Conservation (phyloP, 2,888 invertebrate species). For the Leptothorax acervorum region DNA sequence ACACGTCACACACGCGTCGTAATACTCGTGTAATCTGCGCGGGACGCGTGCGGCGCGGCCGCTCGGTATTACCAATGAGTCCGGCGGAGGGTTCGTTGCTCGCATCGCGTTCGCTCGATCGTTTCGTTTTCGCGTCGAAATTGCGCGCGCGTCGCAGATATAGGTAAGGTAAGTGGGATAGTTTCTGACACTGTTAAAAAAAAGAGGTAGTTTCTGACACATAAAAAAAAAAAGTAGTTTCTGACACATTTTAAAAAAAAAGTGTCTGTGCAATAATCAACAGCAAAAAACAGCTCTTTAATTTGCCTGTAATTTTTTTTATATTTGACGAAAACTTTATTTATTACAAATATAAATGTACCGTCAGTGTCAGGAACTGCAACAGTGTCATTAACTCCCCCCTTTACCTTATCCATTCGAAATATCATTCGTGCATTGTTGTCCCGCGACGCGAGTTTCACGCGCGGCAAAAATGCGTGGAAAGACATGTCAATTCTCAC, state of each 20-base stretch:
- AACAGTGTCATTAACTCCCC: too few species aligned
- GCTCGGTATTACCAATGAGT: constrained; percentile 44
- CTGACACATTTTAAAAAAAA: too few species aligned
- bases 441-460: not conserved
- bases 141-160: not conserved
- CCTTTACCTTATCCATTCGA: not conserved
- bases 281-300: too few species aligned
- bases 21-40: constrained; percentile 17
- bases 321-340: too few species aligned
- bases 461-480: not conserved
- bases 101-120: not conserved
- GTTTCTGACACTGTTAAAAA: too few species aligned
- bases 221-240: too few species aligned
- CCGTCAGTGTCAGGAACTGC: too few species aligned
- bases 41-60: constrained; percentile 18
- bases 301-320: too few species aligned
- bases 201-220: too few species aligned
- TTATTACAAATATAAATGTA: too few species aligned
- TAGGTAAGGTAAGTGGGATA: too few species aligned
- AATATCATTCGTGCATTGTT: not conserved
- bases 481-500: not conserved
- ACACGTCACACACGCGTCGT: constrained; percentile 49
- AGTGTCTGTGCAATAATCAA: too few species aligned
- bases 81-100: constrained; percentile 10
- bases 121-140: constrained; percentile 7